Base-by-base conservation (phyloP, 2,113 vertebrate genomes). In the Forbesichthys agassizii region DNA sequence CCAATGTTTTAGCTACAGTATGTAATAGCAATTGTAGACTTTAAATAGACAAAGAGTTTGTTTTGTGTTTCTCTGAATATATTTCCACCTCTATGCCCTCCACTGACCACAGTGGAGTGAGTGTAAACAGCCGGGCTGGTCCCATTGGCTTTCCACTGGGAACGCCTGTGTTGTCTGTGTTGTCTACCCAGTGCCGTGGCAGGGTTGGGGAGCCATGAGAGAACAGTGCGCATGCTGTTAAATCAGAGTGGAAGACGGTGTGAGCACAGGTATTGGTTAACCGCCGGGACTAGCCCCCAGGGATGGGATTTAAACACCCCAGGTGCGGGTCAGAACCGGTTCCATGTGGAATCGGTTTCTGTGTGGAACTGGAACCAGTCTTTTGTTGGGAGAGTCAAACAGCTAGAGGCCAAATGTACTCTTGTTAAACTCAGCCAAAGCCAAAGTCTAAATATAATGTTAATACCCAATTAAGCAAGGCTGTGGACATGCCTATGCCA, bases 141-240 rank as follows among this genome's bases (percentile, higher is more conserved):
- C 84, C 74, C 78, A 11, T 2, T 74, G 79, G 84, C 62, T 82
- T 85, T 89, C 71, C 84, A 81, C 73, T 84, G 71, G 47, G 73
- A 64, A 64, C 64, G 75, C 27, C n/a, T 11, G 33, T 86, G 86
- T 88, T 88, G 82, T 80, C 75, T 82, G 27, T 27, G 27, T 27
- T 27, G 27, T 27, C 82, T 82, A 52, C 68, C 71, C 42, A 8
- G 84, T 73, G 80, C 33, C 48, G 58, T 76, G 63, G 75, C 61
- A 71, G 63, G 53, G 71, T 69, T 68, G 75, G 71, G 75, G 78
- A 80, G 73, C 48, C 64, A 74, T 48, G 67, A 71, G 68, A 56
- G 71, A 79, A 81, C 75, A 83, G 74, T 80, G 73, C 78, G 74
- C 59, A 8, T 4, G 58, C 65, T 88, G 80, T 82, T 68, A 54